Percentiles rank a stretch among this genome's conserved stretches.
These are phyloP conservation scores for Trichopria drosophilae DNA, from an alignment of 2,888 invertebrate species.

Conservation along the genomic window DNA sequence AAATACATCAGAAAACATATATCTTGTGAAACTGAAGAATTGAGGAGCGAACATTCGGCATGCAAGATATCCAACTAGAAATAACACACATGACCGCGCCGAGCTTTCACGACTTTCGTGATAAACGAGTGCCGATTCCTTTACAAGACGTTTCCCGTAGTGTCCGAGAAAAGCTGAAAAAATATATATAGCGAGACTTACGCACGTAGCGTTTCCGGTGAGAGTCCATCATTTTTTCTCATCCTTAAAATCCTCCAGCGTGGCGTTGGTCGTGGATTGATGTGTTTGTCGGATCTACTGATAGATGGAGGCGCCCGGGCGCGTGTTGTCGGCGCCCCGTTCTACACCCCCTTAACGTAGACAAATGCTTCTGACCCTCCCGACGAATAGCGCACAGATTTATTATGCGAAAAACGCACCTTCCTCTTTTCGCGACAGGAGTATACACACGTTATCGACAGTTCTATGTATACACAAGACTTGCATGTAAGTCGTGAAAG, in stretches of 20 bases:
- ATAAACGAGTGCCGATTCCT: no score
- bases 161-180: constrained; percentile 18
- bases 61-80: no score
- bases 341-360: constrained; percentile 47
- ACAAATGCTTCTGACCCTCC: constrained; percentile 51
- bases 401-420: constrained; percentile 49
- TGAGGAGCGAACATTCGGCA: no score
- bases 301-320: constrained; percentile 50
- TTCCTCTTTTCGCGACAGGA: constrained; percentile 11
- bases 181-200: constrained; percentile 12
- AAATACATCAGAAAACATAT: no score
- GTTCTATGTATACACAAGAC: no score
- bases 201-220: constrained; percentile 20
- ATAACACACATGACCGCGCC: no score
- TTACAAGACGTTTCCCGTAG: no score
- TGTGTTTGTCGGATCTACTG: constrained; percentile 51
- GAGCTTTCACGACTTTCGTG: no score
- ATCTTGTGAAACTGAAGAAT: no score
- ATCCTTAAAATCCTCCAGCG: constrained; percentile 48
- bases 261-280: constrained; percentile 51
- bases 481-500: no score
- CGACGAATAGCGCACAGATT: constrained; percentile 52
- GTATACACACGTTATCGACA: no score
- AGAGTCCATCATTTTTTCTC: constrained; percentile 36
- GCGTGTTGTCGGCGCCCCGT: constrained; percentile 49